Percentiles rank a stretch among this genome's conserved stretches.
Conservation (phyloP, 1,140 invertebrate genomes). For the Aethina tumida region DNA sequence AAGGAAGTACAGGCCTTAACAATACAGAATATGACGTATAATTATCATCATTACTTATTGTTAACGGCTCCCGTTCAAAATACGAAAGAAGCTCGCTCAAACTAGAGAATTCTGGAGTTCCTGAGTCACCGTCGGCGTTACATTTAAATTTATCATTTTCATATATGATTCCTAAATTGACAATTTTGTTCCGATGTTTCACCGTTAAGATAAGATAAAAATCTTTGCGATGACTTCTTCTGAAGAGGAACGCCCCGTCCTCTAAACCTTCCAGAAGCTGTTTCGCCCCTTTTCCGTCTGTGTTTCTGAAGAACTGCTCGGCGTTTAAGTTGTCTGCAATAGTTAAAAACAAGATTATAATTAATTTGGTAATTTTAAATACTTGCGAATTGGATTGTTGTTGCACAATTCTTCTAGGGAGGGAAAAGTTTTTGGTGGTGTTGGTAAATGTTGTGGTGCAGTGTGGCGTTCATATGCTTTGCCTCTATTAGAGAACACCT, state of each 20-base stretch:
- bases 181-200: conserved; percentile 8
- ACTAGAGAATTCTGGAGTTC: conserved; percentile 11
- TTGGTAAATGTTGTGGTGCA: too few relatives aligned
- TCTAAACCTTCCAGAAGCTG: conserved; percentile 6
- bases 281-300: conserved; percentile 15
- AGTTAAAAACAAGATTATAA: background rate
- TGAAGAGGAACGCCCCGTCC: conserved; percentile 18
- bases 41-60: conserved; percentile 4
- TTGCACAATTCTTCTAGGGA: too few relatives aligned
- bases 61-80: conserved; percentile 9
- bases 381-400: conserved; percentile 1
- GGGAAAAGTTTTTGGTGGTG: too few relatives aligned
- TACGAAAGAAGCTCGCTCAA: conserved; percentile 10
- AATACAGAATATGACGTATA: too few relatives aligned
- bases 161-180: conserved; percentile 15
- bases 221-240: conserved; percentile 11
- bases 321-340: conserved; percentile 15
- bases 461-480: too few relatives aligned
- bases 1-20: too few relatives aligned
- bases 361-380: conserved; percentile 3
- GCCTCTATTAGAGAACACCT: too few relatives aligned
- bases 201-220: conserved; percentile 11
- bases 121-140: background rate
- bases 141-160: conserved; percentile 6
- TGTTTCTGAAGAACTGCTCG: conserved; percentile 13